A percentile compares a stretch with the other conserved stretches of the same genome.
Conservation (phyloP, 1,140 invertebrate species). For the Aleiodes sp. region DNA sequence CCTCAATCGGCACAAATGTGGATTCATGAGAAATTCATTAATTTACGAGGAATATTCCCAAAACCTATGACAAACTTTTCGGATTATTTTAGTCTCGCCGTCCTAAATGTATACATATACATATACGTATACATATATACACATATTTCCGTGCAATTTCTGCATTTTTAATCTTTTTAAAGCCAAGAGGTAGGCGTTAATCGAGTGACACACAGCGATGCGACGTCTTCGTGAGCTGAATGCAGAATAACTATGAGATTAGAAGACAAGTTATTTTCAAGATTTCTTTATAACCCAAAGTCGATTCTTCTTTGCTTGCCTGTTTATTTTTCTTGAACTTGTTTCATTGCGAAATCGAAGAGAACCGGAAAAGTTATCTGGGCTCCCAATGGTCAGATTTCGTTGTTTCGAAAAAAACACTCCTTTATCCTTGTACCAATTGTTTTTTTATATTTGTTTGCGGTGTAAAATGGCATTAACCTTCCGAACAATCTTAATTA, state of each 20-base stretch:
- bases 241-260: constrained; percentile 16
- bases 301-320: neutral
- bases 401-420: neutral
- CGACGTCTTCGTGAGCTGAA: constrained; percentile 23
- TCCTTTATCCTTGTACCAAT: neutral
- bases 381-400: neutral
- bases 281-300: neutral
- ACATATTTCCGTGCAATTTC: neutral
- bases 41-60: neutral
- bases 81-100: constrained; percentile 17
- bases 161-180: neutral
- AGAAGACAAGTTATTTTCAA: neutral
- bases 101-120: neutral
- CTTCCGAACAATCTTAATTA: neutral
- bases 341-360: neutral
- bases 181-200: constrained; percentile 27
- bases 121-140: too few species aligned
- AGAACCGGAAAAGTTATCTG: neutral
- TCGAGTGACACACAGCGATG: constrained; percentile 22
- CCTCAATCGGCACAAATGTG: neutral
- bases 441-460: neutral
- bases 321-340: neutral
- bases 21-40: neutral
- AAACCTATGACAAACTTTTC: neutral
- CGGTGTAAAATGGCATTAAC: neutral